phyloP scores from a whole-genome alignment of 1,140 invertebrate species.

The Psix sp. region DNA sequence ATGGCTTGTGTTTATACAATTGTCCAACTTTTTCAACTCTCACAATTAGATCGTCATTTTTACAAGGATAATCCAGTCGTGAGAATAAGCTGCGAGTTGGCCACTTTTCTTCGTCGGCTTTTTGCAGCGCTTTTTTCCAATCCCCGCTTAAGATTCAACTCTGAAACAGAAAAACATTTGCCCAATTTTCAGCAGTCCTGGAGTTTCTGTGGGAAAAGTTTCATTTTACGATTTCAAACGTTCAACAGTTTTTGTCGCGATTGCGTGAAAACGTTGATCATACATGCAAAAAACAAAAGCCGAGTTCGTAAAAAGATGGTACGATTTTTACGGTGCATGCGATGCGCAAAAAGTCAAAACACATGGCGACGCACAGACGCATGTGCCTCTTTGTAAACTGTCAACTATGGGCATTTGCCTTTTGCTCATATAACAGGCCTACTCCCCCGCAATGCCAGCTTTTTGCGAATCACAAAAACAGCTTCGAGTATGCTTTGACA shows the following conservation, averaged over 20 bases:
- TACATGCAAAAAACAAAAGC: conserved; percentile 21
- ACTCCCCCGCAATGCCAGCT: conserved; percentile 28
- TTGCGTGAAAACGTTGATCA: too few relatives aligned
- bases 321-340: conserved; percentile 53
- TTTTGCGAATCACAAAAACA: conserved; percentile 12
- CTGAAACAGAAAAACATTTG: too few relatives aligned
- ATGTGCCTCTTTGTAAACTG: conserved; percentile 58
- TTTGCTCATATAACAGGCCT: conserved; percentile 33
- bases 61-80: too few relatives aligned
- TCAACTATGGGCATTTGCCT: conserved; percentile 21
- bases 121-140: too few relatives aligned
- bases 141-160: too few relatives aligned
- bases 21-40: background rate
- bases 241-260: too few relatives aligned
- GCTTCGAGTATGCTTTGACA: background rate
- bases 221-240: too few relatives aligned
- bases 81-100: too few relatives aligned
- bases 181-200: too few relatives aligned
- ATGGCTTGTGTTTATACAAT: background rate
- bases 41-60: too few relatives aligned
- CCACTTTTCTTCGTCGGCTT: too few relatives aligned
- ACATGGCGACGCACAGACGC: conserved; percentile 70
- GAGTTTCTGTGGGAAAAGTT: background rate
- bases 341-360: conserved; percentile 60
- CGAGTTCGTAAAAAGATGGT: conserved; percentile 11